A percentile compares a stretch with the other conserved stretches of the same genome.
phyloP scores from a whole-genome alignment of 35 echinoderm and acorn worm species.

The Ptychodera flava region DNA sequence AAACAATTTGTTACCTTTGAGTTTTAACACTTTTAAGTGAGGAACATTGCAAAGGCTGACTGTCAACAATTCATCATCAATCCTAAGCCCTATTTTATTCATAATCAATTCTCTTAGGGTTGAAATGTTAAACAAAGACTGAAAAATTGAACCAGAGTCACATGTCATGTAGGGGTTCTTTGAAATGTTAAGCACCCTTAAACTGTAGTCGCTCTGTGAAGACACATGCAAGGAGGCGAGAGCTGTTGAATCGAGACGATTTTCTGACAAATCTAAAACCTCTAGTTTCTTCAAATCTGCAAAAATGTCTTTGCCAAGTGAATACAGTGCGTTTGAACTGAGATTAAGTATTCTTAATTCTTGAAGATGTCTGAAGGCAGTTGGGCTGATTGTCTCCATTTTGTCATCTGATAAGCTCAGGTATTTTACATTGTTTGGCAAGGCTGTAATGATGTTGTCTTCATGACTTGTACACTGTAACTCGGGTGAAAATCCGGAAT shows the following conservation, averaged over 20 bases:
- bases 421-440: not conserved
- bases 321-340: not conserved
- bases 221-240: not conserved
- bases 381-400: not conserved
- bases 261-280: not conserved
- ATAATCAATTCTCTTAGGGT: not conserved
- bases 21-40: not conserved
- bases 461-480: too few species aligned
- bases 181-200: not conserved
- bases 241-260: not conserved
- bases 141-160: too few species aligned
- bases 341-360: not conserved
- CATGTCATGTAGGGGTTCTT: not conserved
- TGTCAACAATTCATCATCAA: not conserved
- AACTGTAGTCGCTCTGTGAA: not conserved
- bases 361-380: not conserved
- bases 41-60: not conserved
- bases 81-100: not conserved
- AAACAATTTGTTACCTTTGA: not conserved
- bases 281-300: not conserved
- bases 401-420: not conserved
- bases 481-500: too few species aligned
- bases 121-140: not conserved
- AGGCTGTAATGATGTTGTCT: too few species aligned
- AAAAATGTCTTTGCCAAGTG: not conserved